phyloP scores from a whole-genome alignment of 1,140 invertebrate species.

The Cydia strobilella region DNA sequence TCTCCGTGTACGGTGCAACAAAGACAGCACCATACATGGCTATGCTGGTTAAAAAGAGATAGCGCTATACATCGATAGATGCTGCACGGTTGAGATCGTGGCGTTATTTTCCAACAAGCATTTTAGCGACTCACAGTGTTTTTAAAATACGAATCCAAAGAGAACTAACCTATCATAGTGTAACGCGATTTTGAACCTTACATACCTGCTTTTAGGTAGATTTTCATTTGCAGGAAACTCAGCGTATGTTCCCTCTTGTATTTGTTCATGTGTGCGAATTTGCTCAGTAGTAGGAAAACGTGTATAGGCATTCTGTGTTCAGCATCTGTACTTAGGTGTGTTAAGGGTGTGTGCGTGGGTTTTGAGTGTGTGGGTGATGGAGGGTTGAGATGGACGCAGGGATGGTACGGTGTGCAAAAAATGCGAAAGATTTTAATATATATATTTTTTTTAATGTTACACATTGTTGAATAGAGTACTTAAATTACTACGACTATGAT shows the following conservation, averaged over 20 bases:
- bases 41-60: neutral
- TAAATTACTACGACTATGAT: too few relatives aligned
- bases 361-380: constrained; percentile 48
- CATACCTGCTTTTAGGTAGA: neutral
- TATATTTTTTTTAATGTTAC: neutral
- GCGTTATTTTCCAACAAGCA: neutral
- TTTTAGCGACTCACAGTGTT: neutral
- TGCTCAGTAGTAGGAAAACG: constrained; percentile 40
- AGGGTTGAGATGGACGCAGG: constrained; percentile 67
- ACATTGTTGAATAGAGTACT: neutral
- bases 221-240: neutral
- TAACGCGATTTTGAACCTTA: neutral
- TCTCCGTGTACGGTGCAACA: neutral
- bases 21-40: neutral
- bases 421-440: neutral
- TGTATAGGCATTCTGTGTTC: constrained; percentile 36
- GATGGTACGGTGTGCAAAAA: constrained; percentile 55
- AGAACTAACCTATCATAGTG: too few relatives aligned
- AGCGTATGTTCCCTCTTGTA: neutral
- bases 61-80: constrained; percentile 25
- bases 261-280: constrained; percentile 36
- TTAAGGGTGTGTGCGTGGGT: constrained; percentile 28
- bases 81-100: neutral
- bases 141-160: neutral
- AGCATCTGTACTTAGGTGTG: constrained; percentile 35